Percentiles rank a stretch among this genome's conserved stretches.
Evolutionary conservation across 2,113 vertebrate species (phyloP).

Genomic region (Oxyura jamaicensis): DNA sequence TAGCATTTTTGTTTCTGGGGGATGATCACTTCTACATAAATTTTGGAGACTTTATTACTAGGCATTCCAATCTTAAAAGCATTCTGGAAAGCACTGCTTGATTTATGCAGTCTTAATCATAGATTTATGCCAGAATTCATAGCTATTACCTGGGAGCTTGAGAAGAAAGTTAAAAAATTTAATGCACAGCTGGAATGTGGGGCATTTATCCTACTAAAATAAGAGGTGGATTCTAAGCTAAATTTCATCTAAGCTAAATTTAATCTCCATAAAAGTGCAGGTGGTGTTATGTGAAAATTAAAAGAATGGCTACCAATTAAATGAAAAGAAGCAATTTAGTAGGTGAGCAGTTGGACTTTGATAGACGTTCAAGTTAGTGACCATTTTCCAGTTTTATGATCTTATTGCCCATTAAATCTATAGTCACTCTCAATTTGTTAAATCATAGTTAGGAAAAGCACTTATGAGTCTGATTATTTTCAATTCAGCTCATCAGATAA

Average conservation of each 20-base stretch:
- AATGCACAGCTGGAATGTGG: not conserved
- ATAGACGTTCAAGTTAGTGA: not conserved
- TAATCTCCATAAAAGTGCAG: not conserved
- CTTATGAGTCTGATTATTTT: not conserved
- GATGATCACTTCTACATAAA: not conserved
- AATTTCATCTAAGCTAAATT: conserved; percentile 15
- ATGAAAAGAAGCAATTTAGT: not conserved
- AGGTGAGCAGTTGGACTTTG: not conserved
- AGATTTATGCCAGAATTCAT: not conserved
- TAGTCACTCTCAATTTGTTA: not conserved
- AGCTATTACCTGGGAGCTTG: not conserved
- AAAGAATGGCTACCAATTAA: not conserved
- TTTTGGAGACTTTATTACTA: not conserved
- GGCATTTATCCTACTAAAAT: not conserved
- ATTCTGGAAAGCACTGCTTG: not conserved
- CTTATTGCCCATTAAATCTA: not conserved
- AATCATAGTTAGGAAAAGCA: not conserved
- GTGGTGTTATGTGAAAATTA: not conserved
- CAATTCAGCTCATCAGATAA: not conserved
- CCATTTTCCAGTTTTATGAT: not conserved
- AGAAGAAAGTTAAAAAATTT: not conserved
- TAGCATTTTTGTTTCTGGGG: not conserved
- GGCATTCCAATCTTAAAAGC: not conserved
- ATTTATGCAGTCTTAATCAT: not conserved
- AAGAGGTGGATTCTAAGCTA: not conserved